Evolutionary conservation across 2,113 vertebrate species (phyloP).

Genomic region (Dissostichus mawsoni): DNA sequence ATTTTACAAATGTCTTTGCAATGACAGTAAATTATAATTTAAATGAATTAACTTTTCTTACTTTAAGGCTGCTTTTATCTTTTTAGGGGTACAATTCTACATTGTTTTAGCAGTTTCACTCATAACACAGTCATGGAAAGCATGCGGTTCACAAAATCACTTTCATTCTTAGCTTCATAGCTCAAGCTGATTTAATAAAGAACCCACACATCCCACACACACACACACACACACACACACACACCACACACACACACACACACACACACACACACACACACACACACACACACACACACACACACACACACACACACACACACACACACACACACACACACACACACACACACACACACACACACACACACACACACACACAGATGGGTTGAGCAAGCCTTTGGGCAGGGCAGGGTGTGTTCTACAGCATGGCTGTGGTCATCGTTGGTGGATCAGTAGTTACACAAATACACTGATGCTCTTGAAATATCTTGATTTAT

Average conservation of each 20-base stretch:
- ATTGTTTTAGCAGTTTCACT: not conserved
- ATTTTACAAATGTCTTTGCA: not conserved
- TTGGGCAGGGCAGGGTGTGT: slow-evolving; percentile 71
- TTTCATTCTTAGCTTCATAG: slow-evolving; percentile 24
- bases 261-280: slow-evolving; percentile 27
- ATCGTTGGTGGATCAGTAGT: slow-evolving; percentile 63
- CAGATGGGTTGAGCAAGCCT: slow-evolving; percentile 37
- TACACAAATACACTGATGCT: slow-evolving; percentile 46
- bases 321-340: slow-evolving; percentile 10
- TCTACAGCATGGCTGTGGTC: slow-evolving; percentile 69
- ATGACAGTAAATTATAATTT: no score
- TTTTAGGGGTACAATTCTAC: not conserved
- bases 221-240: slow-evolving; percentile 7
- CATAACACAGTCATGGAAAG: not conserved
- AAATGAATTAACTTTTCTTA: not conserved
- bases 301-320: slow-evolving; percentile 9
- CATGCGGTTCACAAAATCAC: not conserved
- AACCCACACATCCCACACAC: not conserved
- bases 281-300: slow-evolving; percentile 7
- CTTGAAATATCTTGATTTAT: slow-evolving; percentile 65
- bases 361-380: slow-evolving; percentile 8
- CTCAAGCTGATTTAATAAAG: not conserved
- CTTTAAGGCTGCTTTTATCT: not conserved
- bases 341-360: slow-evolving; percentile 27
- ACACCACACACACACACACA: slow-evolving; percentile 18